Base-by-base conservation (phyloP, 2,888 invertebrate species). In the Callimorpha dominula region DNA sequence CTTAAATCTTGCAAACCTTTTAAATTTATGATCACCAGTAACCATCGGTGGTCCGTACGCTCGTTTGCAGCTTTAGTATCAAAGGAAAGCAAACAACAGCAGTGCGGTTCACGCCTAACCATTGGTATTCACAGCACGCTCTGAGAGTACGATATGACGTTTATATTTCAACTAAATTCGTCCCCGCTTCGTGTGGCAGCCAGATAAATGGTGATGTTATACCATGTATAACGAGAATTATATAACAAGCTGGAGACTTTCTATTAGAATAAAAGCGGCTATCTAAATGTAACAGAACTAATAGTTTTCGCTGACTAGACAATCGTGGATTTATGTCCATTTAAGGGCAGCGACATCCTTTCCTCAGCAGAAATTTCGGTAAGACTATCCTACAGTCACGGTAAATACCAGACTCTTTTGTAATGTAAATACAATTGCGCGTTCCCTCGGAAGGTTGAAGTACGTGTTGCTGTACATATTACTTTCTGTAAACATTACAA, bases 101-200 rank as follows among this genome's bases (percentile, higher is more conserved):
- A 49, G 17, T n/a, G 31, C 5, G 65, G 70, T 65, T 31, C 57
- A 7, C 31, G 40, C 65, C 57, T 64, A 49, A 65, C 14, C 40
- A 52, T 71, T 42, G 11, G 50, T 62, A 71, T 71, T 71, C 66
- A 66, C 42, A 62, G 71, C 71, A 62, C 49, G 62, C 49, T 9
- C 20, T 62, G 31, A 40, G 50, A 17, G 60, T 11, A 60, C 46
- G 66, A 50, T 66, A 62, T 66, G 62, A 71, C 66, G 66, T 66
- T 71, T 71, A 66, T 71, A 66, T 71, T 71, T 71, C 62, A 67
- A 62, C 66, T 71, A 50, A 62, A 66, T 67, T 66, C 66, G 42
- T 42, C 60, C 50, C 71, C 4, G 42, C 31, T 62, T 9, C 70
- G 54, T 31, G 52, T 31, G 52, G 1, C 42, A 63, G 50, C 40